Evolutionary conservation across 2,888 invertebrate genomes (phyloP), one percentile per base, ranked within the genome.

Genomic region (Malthinus seriepunctatus): DNA sequence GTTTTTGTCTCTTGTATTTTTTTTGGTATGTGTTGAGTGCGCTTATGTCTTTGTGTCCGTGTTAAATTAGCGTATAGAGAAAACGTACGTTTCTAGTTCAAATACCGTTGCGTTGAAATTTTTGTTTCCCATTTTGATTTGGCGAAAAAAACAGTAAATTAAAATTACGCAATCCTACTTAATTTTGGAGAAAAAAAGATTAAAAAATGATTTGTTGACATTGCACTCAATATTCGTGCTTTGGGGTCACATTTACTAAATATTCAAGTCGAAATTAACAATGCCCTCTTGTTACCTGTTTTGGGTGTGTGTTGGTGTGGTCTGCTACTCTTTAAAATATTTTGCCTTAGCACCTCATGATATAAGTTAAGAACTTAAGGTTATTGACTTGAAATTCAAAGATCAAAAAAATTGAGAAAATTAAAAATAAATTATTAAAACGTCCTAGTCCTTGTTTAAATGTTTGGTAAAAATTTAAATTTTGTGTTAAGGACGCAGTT

Each of bases 401-500:
- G 39, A 42, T 23, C 12, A 14, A 42, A n/a, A 42, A 15, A 42
- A 42, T 42, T 38, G 12, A 14, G 14, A n/a, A 15, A 23, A 15
- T 42, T 42, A 42, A 42, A 42, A 42, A 15, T 15, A 42, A 15
- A 15, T n/a, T 42, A 42, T 42, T 42, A 15, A 42, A 42, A 42
- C 15, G 2, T 23, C 3, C 5, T 23, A 5, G 23, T 23, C 23
- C 23, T 23, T 23, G 23, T 23, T 23, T 5, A 15, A 42, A 42
- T 42, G 23, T 42, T 42, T 42, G 14, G 23, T 15, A 42, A 42
- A 14, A 42, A 42, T 42, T 9, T 42, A 42, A 42, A 42, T 45
- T 45, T 33, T 31, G 31, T 52, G 51, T 34, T 45, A 52, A 52
- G 45, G 51, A 44, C 51, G 39, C 5, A 23, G 23, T 23, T 23